phyloP scores from a whole-genome alignment of 2,113 vertebrate species.

The Spheniscus mendiculus region DNA sequence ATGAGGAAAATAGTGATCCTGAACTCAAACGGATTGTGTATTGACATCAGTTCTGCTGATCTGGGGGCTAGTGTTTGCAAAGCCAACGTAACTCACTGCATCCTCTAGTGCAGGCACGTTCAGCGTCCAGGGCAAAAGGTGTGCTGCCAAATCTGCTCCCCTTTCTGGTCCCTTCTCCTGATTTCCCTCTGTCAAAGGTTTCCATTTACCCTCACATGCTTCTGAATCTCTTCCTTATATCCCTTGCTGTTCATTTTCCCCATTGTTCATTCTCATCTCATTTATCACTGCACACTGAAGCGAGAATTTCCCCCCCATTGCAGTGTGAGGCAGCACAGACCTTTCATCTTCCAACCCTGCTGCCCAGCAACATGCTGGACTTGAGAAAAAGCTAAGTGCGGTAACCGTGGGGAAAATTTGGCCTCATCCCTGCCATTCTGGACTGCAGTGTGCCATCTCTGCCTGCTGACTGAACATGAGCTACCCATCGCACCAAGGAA shows the following conservation, averaged over 20 bases:
- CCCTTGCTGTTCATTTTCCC: not conserved
- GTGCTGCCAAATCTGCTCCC: not conserved
- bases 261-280: not conserved
- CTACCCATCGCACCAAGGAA: not conserved
- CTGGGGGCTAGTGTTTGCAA: not conserved
- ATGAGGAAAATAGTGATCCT: not conserved
- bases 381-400: not conserved
- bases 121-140: not conserved
- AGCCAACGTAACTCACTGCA: not conserved
- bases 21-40: not conserved
- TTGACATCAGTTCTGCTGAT: not conserved
- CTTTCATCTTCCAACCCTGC: not conserved
- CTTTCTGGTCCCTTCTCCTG: not conserved
- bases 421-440: not conserved
- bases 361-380: not conserved
- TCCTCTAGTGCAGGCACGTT: not conserved
- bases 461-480: not conserved
- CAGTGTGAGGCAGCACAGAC: not conserved
- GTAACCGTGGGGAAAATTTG: not conserved
- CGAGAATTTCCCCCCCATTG: not conserved
- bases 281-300: not conserved
- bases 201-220: not conserved
- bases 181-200: not conserved
- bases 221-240: not conserved
- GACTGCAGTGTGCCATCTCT: not conserved